Percentiles rank a stretch among this genome's conserved stretches.
Conservation (phyloP, 2,797 vertebrate species). For the Rhinogobio ventralis region DNA sequence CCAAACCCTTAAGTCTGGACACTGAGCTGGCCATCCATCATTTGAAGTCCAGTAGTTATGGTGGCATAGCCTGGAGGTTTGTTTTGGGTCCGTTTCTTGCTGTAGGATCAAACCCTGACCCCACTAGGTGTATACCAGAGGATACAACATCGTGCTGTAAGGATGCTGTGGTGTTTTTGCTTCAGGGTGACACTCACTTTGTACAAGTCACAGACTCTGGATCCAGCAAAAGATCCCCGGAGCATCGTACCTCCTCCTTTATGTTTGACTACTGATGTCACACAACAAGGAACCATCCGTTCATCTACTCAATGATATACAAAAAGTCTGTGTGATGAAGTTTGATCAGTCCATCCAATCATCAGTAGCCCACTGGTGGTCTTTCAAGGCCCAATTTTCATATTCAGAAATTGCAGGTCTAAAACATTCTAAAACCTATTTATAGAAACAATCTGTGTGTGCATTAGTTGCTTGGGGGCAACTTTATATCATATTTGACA, state of each 20-base stretch:
- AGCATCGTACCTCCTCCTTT: not conserved
- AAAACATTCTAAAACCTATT: not conserved
- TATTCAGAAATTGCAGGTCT: not conserved
- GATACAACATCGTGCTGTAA: too few species aligned
- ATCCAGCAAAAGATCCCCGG: not conserved
- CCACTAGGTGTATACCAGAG: not conserved
- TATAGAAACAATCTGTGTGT: not conserved
- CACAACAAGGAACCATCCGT: constrained; percentile 1
- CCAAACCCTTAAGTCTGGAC: not conserved
- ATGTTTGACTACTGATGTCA: not conserved
- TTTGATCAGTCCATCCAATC: not conserved
- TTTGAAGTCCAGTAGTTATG: constrained; percentile 12
- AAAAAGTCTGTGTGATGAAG: not conserved
- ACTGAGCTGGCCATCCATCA: not conserved
- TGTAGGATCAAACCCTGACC: not conserved
- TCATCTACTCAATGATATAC: not conserved
- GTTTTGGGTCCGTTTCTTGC: not conserved
- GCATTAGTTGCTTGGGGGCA: not conserved
- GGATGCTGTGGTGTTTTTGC: constrained; percentile 1
- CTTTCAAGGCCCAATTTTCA: not conserved
- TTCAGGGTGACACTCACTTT: not conserved
- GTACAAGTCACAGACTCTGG: not conserved
- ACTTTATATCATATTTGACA: not conserved
- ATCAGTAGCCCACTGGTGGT: not conserved
- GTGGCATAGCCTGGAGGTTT: constrained; percentile 8